Conservation (phyloP, 2,888 invertebrate genomes). For the Melanophora roralis region DNA sequence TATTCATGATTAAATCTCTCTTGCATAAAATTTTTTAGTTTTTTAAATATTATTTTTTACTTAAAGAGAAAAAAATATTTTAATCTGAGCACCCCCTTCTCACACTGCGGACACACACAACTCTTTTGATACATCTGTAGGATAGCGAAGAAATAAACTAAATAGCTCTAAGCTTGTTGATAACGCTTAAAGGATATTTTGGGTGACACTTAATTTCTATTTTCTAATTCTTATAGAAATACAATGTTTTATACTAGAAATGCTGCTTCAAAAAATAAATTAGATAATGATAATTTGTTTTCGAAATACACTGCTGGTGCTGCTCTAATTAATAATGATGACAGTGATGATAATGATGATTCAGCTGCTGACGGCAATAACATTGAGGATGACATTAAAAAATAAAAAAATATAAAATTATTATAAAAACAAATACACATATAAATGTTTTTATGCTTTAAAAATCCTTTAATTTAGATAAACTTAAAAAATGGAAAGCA, state of each 20-base stretch:
- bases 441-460: not conserved
- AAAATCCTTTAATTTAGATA: no score
- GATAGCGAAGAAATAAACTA: no score
- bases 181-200: not conserved
- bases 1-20: no score
- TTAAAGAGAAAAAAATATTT: no score
- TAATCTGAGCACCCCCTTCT: no score
- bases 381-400: constrained; percentile 28
- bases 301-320: constrained; percentile 5
- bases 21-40: no score
- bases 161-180: no score
- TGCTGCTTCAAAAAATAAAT: constrained; percentile 20
- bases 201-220: not conserved
- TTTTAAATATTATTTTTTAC: no score
- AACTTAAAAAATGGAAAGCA: not conserved
- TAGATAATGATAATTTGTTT: constrained; percentile 18
- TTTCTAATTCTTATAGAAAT: constrained; percentile 66
- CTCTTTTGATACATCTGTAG: no score
- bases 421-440: not conserved
- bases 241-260: constrained; percentile 60
- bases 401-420: no score
- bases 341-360: constrained; percentile 15
- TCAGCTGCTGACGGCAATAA: constrained; percentile 18
- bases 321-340: not conserved
- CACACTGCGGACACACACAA: no score